phyloP scores from a whole-genome alignment of 1,140 invertebrate species.

The Drosophila prosaltans region DNA sequence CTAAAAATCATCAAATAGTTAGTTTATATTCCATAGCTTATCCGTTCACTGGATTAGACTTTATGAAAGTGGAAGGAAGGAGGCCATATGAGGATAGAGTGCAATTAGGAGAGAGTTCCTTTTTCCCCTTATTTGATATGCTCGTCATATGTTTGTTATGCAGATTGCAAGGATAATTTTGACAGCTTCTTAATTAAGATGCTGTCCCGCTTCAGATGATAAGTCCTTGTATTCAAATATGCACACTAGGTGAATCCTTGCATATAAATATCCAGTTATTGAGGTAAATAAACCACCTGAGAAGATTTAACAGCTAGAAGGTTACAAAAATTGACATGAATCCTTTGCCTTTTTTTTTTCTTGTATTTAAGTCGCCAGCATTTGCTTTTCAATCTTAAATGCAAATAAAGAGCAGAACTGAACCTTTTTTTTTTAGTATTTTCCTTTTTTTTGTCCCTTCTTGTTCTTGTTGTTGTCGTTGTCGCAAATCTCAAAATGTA shows the following conservation, averaged over 20 bases:
- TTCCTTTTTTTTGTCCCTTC: constrained; percentile 3
- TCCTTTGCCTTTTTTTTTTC: background rate
- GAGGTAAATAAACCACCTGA: constrained; percentile 4
- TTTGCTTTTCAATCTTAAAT: constrained; percentile 5
- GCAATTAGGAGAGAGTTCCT: constrained; percentile 1
- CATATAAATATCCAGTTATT: constrained; percentile 8
- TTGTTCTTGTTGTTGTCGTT: constrained; percentile 18
- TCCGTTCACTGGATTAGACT: background rate
- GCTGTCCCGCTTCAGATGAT: constrained; percentile 44
- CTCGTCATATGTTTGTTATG: constrained; percentile 49
- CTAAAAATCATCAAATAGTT: constrained; percentile 28
- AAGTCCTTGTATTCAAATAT: background rate
- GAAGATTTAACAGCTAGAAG: background rate
- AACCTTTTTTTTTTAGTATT: constrained; percentile 7
- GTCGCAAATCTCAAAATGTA: constrained; percentile 13
- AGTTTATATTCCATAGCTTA: constrained; percentile 25
- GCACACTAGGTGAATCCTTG: background rate
- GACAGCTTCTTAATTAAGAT: constrained; percentile 74
- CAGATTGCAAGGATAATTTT: constrained; percentile 57
- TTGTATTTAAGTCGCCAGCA: background rate
- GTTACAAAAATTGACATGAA: background rate
- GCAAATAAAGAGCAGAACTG: constrained; percentile 21
- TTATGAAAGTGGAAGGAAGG: background rate
- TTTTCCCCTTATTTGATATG: constrained; percentile 10
- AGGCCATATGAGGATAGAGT: background rate